phyloP scores from a whole-genome alignment of 2,797 vertebrate genomes.

The Antrozous pallidus region DNA sequence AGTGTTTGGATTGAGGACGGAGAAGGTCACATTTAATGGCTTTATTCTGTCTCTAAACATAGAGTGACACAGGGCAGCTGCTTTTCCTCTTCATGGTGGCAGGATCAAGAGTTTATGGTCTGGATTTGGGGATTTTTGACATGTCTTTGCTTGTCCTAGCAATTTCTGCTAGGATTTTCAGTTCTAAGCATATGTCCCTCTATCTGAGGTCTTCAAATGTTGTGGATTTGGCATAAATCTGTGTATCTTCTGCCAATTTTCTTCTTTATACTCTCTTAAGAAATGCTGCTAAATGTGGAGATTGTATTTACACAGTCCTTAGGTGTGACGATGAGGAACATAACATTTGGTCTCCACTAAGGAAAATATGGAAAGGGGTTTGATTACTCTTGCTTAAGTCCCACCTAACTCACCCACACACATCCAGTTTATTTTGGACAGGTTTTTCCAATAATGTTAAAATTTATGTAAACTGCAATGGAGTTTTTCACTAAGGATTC shows the following conservation, averaged over 20 bases:
- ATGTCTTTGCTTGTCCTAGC: background rate
- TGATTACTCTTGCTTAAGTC: background rate
- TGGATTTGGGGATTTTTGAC: background rate
- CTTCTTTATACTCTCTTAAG: background rate
- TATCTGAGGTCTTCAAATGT: background rate
- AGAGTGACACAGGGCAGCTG: background rate
- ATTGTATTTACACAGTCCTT: conserved; percentile 10
- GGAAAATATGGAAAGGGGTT: background rate
- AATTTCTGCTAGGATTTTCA: background rate
- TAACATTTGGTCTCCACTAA: conserved; percentile 29
- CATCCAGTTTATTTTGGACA: conserved; percentile 52
- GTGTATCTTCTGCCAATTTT: background rate
- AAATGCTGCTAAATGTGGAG: conserved; percentile 26
- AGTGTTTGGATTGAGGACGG: background rate
- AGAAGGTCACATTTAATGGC: background rate
- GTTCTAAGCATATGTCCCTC: background rate
- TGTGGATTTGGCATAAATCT: background rate
- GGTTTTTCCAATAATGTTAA: conserved; percentile 51
- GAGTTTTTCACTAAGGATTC: conserved; percentile 41
- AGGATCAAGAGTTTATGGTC: background rate
- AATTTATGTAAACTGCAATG: conserved; percentile 67
- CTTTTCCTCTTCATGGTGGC: background rate
- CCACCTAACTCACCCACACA: background rate
- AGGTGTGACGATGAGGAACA: background rate
- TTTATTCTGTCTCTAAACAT: background rate